Base-by-base conservation (phyloP, 2,797 vertebrate genomes). In the Distichodus sexfasciatus region DNA sequence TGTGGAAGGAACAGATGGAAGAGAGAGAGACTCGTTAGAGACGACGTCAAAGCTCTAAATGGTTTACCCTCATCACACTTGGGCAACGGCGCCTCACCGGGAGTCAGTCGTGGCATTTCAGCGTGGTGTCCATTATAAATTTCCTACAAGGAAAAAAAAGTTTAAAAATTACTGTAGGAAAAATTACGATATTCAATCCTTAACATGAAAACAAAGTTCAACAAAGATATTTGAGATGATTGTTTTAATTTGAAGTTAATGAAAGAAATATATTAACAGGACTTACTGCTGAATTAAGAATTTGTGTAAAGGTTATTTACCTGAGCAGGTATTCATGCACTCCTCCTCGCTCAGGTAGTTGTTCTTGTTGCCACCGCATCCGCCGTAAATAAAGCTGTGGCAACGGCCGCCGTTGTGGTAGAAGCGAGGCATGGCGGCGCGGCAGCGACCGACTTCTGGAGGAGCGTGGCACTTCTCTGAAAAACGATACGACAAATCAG, bases 331-430 rank as follows among this genome's bases (percentile, higher is more conserved):
- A 8, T 43, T 43, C 66, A 75, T 66, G 71, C 71, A 78, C 24
- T 36, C 29, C 46, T 81, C 68, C 65, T 74, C 68, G 3, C 68
- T 35, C 0, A 7, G 0, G 10, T 78, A 78, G 44, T 60, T 78
- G 74, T 81, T 81, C 11, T 41, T 1, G 59, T 78, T 81, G 35
- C 71, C 79, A 6, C 50, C 19, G 3, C 79, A 81, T 47, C 79
- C 79, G 50, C 79, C 79, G 19, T 46, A 81, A 40, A 0, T 55
- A 36, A 81, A 81, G 0, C 0, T 6, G 21, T 88, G 70, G 71
- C 94, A 95, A 57, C 36, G 15, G 0, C 80, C 77, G 0, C 67
- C 79, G 65, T 87, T 82, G 83, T 87, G 91, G 87, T 81, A 90
- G 89, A 82, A 94, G 38, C 73, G 82, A 0, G 5, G 72, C 0